These are phyloP conservation scores for Chionoecetes opilio DNA, from an alignment of 1,140 invertebrate species.

Conservation along the genomic window DNA sequence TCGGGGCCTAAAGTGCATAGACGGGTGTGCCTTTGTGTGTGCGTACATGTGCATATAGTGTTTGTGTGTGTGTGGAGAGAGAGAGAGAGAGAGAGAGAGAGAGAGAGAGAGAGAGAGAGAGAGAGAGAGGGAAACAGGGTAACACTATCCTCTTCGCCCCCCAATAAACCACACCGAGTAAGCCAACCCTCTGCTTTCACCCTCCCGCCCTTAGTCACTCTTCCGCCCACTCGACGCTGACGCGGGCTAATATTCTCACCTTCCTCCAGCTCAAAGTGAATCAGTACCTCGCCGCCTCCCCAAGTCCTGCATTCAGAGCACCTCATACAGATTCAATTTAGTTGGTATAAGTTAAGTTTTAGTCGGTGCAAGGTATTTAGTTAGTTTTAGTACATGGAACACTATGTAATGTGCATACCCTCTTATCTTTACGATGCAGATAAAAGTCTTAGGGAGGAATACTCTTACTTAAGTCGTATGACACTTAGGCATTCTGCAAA, in stretches of 20 bases:
- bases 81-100: slow-evolving; percentile 37
- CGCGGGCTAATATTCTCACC: background rate
- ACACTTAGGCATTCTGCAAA: no score
- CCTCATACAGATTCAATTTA: no score
- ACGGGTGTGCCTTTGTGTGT: no score
- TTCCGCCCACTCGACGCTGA: background rate
- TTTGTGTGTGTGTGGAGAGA: no score
- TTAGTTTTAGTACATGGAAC: no score
- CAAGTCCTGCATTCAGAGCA: background rate
- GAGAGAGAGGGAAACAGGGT: background rate
- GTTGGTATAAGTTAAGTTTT: no score
- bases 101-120: slow-evolving; percentile 38
- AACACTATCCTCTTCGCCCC: slow-evolving; percentile 50
- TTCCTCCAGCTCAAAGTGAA: background rate
- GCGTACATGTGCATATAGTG: no score
- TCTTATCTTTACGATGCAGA: no score
- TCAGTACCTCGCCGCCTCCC: background rate
- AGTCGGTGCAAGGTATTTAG: no score
- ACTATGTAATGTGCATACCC: background rate
- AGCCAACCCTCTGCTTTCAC: slow-evolving; percentile 37
- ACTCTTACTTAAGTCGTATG: no score
- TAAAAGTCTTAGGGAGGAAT: no score
- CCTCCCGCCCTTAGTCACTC: background rate
- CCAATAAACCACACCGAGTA: slow-evolving; percentile 52
- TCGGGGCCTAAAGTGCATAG: background rate